Evolutionary conservation across 2,113 vertebrate species (phyloP).

Genomic region (Apodemus sylvaticus): DNA sequence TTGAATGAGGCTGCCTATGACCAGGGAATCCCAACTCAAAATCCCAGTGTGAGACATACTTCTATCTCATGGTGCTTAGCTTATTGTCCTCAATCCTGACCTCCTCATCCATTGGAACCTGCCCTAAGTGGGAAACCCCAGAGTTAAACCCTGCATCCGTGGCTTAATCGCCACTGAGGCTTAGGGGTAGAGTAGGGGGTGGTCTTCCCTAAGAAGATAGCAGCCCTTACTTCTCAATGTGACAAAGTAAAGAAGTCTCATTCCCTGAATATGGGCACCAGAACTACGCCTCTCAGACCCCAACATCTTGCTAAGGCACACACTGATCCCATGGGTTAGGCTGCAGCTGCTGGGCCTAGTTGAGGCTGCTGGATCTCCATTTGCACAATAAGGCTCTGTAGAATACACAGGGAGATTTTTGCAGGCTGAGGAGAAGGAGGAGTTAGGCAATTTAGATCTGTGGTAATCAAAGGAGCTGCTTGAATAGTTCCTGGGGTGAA

Average conservation of each 20-base stretch:
- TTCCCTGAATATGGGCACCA: neutral
- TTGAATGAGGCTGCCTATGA: neutral
- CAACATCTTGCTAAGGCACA: neutral
- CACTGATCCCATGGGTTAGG: neutral
- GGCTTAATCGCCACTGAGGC: neutral
- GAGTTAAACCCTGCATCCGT: neutral
- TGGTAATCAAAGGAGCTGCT: slow-evolving; percentile 26
- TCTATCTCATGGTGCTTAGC: neutral
- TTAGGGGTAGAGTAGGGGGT: too few species aligned
- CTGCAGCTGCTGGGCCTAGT: neutral
- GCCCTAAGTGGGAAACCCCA: neutral
- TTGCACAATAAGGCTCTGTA: neutral
- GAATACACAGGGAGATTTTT: neutral
- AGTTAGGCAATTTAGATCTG: neutral
- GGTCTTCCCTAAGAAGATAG: neutral
- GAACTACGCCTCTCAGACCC: fast-evolving
- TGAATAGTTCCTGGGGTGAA: neutral
- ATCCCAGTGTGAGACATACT: neutral
- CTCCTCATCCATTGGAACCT: neutral
- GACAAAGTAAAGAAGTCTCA: neutral
- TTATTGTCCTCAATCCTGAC: neutral
- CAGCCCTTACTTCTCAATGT: neutral
- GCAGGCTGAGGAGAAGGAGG: neutral
- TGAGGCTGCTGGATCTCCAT: neutral
- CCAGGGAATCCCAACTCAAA: neutral